These are phyloP conservation scores for Pseudococcus viburni DNA, from an alignment of 2,888 invertebrate species.

Conservation along the genomic window DNA sequence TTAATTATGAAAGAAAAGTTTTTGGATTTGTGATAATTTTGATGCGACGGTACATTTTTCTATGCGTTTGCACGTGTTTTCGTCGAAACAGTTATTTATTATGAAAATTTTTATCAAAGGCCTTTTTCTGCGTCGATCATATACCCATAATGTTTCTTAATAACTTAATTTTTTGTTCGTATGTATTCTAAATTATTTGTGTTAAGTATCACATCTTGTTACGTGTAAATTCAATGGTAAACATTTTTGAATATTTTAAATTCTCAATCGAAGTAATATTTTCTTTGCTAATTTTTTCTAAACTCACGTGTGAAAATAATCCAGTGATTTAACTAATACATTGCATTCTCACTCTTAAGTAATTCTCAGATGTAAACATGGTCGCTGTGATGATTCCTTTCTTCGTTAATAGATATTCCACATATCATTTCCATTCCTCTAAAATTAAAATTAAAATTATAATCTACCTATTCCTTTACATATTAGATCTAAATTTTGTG, in stretches of 20 bases:
- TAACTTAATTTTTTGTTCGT: not conserved
- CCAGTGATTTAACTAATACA: not conserved
- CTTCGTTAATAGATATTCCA: not conserved
- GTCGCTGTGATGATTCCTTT: not conserved
- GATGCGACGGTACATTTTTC: not conserved
- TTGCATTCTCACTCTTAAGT: not conserved
- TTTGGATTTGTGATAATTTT: constrained; percentile 60
- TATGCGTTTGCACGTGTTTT: not conserved
- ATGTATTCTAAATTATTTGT: not conserved
- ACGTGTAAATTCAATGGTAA: not conserved
- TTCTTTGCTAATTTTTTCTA: not conserved
- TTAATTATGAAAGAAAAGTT: constrained; percentile 26
- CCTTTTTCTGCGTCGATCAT: not conserved
- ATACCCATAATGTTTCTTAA: not conserved
- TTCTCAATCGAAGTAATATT: not conserved
- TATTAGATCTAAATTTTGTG: not conserved
- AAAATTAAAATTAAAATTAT: not conserved
- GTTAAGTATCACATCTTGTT: not conserved
- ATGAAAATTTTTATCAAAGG: not conserved
- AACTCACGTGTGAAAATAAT: not conserved
- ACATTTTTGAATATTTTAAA: not conserved
- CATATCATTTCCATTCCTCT: constrained; percentile 20
- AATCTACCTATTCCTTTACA: not conserved
- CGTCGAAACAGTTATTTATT: not conserved
- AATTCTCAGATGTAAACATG: not conserved